Base-by-base conservation (phyloP, 2,888 invertebrate species). In the Pimpla rufipes region DNA sequence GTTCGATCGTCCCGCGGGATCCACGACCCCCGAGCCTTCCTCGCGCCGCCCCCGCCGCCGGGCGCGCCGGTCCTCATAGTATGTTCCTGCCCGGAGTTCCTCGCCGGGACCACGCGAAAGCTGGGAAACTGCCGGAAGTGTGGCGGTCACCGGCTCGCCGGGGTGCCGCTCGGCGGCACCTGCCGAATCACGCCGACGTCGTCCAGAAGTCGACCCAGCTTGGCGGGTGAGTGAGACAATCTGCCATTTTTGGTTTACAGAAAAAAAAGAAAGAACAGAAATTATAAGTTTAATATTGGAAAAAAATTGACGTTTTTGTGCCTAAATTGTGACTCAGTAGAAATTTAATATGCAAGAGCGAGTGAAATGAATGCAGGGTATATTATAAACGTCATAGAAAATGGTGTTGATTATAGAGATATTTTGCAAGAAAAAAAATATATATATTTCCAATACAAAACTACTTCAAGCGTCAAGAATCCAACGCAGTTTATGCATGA, bases 61-160 rank as follows among this genome's bases (percentile, higher is more conserved):
- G 93, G 92, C 35, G 94, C 95, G 67, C 96, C 96, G 81, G 96
- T 96, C 81, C 96, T 97, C 86, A 96, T 97, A 88, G 95, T 97
- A 91, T 97, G 97, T 94, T 96, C 97, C 93, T 97, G 97, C 93
- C 95, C 96, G 86, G 97, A 97, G 94, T 97, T 97, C 93, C 94
- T 97, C 79, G 96, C 95, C 86, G 97, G 97, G 89, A 97, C 97
- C 96, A 95, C 95, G 91, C 95, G 96, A 91, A 97, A 96, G 94
- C 95, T 96, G 92, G 96, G 97, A 90, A 95, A 96, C 89, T 97
- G 97, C 94, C 96, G 97, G 94, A 97, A 97, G 94, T 97, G 97
- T 94, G 97, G 97, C 91, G 97, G 97, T 89, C 96, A 97, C 90
- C 95, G 97, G 87, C 94, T 97, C 90, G 96, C 97, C 81, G 94